These are phyloP conservation scores for Hydrozoanthus gracilis DNA, from an alignment of 92 coral and sea anemone species.

Conservation along the genomic window DNA sequence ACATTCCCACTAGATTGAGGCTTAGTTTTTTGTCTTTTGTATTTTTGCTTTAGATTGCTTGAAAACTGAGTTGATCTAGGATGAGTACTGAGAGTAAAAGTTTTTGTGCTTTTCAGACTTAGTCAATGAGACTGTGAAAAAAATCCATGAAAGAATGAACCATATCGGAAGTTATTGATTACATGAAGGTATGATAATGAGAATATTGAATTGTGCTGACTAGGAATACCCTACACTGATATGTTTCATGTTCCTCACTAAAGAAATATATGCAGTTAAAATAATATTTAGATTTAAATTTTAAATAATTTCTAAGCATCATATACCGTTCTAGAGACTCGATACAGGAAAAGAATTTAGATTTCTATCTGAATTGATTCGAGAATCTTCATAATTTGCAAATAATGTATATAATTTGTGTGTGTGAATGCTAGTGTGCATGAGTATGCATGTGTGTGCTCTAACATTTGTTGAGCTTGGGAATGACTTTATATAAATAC, in stretches of 20 bases:
- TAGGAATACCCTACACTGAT: neutral
- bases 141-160: neutral
- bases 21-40: neutral
- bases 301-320: neutral
- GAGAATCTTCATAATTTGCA: neutral
- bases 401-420: neutral
- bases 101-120: neutral
- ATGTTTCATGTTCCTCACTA: neutral
- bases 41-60: neutral
- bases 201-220: neutral
- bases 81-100: neutral
- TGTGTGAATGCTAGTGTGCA: neutral
- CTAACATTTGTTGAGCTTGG: neutral
- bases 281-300: neutral
- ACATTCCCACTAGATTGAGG: neutral
- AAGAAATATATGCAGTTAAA: neutral
- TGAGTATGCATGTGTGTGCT: neutral
- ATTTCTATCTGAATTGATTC: neutral
- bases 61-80: neutral
- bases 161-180: neutral
- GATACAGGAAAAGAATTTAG: neutral
- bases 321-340: neutral
- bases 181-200: neutral
- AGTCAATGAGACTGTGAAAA: neutral
- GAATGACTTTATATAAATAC: neutral